phyloP scores from a whole-genome alignment of 2,888 invertebrate genomes.

The Drosophila demipolita region DNA sequence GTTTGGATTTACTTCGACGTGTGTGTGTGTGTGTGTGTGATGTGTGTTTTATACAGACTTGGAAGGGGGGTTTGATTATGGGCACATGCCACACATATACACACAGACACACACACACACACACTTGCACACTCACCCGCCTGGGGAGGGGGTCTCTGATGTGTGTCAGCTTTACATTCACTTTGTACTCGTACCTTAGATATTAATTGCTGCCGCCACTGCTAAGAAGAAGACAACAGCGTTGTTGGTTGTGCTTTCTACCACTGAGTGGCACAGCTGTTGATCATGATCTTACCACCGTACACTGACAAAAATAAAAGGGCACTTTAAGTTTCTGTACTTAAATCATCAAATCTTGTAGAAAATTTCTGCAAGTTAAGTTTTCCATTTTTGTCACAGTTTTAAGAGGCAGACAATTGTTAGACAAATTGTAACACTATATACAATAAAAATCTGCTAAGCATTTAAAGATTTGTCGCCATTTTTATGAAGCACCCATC shows the following conservation, averaged over 20 bases:
- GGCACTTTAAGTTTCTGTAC: too few species aligned
- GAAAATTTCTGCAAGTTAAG: neutral
- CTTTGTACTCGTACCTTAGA: slow-evolving; percentile 76
- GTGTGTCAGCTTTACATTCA: slow-evolving; percentile 79
- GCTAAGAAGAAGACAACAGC: slow-evolving; percentile 35
- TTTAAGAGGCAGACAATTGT: too few species aligned
- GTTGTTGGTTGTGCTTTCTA: slow-evolving; percentile 53
- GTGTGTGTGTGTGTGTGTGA: slow-evolving; percentile 11
- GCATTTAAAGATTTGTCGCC: neutral
- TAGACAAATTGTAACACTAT: too few species aligned
- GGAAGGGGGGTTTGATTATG: slow-evolving; percentile 14
- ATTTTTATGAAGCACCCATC: neutral
- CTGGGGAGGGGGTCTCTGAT: slow-evolving; percentile 38
- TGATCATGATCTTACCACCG: slow-evolving; percentile 19
- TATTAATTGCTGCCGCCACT: slow-evolving; percentile 68
- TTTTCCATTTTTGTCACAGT: neutral
- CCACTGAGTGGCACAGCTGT: slow-evolving; percentile 37
- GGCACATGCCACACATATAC: slow-evolving; percentile 46
- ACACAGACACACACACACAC: neutral
- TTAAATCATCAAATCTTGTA: neutral
- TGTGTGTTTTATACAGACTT: neutral
- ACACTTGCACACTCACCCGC: neutral
- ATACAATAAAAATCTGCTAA: neutral
- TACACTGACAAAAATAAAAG: slow-evolving; percentile 4
- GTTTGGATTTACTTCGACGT: slow-evolving; percentile 42